Conservation (phyloP, 2,888 invertebrate species). For the Tetheella fluctuosa region DNA sequence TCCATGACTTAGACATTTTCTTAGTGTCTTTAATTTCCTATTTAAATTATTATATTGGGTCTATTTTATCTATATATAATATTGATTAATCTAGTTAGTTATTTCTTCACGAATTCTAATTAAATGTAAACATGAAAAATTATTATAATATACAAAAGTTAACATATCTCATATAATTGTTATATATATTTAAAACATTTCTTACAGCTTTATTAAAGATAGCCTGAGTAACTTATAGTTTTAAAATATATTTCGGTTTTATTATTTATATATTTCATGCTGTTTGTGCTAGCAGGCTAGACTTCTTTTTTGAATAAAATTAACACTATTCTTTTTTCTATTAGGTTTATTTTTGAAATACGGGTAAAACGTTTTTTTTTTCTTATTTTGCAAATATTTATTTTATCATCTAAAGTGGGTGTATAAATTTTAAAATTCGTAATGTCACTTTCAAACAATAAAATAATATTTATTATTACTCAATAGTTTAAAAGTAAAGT, state of each 20-base stretch:
- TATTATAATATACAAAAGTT: constrained; percentile 57
- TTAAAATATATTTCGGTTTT: constrained; percentile 19
- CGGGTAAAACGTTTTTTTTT: constrained; percentile 61
- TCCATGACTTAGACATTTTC: constrained; percentile 44
- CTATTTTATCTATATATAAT: constrained; percentile 32
- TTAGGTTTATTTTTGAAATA: constrained; percentile 51
- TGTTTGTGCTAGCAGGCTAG: constrained; percentile 18
- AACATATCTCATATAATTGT: constrained; percentile 68
- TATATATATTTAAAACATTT: constrained; percentile 40
- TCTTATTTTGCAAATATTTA: constrained; percentile 38
- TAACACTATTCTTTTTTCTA: constrained; percentile 38
- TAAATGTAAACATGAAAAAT: constrained; percentile 40
- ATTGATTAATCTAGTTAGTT: constrained; percentile 33
- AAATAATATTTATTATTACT: constrained; percentile 57
- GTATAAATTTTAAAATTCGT: constrained; percentile 36
- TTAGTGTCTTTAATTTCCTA: constrained; percentile 30
- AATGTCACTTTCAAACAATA: constrained; percentile 66
- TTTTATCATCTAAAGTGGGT: constrained; percentile 37
- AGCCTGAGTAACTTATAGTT: constrained; percentile 8
- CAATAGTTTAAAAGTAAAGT: constrained; percentile 40
- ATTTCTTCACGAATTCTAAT: constrained; percentile 41
- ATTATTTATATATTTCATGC: constrained; percentile 14
- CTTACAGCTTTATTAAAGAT: constrained; percentile 37
- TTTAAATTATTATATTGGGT: constrained; percentile 31
- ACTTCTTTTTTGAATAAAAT: constrained; percentile 28